phyloP scores from a whole-genome alignment of 2,797 vertebrate genomes.

The Chiloscyllium punctatum region DNA sequence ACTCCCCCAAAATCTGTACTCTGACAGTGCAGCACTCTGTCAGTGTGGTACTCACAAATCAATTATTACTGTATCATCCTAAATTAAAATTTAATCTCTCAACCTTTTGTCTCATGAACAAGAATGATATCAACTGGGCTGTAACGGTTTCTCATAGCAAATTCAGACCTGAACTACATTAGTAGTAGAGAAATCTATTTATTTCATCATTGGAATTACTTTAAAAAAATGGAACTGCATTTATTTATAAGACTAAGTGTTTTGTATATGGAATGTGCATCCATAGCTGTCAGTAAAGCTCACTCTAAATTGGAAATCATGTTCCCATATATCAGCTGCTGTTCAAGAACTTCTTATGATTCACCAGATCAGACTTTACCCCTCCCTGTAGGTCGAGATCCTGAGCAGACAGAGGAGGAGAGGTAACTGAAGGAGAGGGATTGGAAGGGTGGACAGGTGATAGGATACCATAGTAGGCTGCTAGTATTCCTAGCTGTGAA shows the following conservation, averaged over 20 bases:
- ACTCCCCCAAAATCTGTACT: background rate
- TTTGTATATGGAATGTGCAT: background rate
- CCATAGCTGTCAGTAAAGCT: background rate
- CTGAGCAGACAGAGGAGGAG: background rate
- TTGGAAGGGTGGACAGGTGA: background rate
- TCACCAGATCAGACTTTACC: background rate
- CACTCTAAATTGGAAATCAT: background rate
- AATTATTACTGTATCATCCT: background rate
- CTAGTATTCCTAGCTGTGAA: background rate
- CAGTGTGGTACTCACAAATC: background rate
- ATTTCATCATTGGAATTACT: background rate
- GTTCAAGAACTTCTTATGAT: background rate
- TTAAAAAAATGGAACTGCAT: no score
- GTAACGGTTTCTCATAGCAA: background rate
- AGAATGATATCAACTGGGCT: background rate
- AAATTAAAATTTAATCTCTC: background rate
- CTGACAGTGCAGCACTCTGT: background rate
- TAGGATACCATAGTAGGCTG: background rate
- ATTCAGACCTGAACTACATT: no score
- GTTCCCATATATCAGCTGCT: background rate
- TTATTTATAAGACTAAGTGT: background rate
- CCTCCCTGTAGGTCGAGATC: background rate
- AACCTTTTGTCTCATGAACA: background rate
- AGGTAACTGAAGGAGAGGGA: background rate
- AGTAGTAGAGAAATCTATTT: background rate